Percentiles rank a stretch among this genome's conserved stretches.
phyloP scores from a whole-genome alignment of 2,888 invertebrate species.

The Lithophane socia region DNA sequence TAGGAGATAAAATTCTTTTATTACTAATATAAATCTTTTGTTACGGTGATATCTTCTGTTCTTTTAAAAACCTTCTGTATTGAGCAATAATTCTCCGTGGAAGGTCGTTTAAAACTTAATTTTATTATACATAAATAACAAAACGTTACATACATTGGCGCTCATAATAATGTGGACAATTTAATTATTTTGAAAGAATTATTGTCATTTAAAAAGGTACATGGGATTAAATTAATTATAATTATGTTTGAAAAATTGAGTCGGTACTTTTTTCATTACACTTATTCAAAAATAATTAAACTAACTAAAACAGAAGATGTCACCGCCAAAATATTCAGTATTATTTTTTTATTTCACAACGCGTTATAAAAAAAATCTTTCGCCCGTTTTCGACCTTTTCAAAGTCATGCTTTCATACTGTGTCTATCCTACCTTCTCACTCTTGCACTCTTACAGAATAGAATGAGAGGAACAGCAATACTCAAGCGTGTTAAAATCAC shows the following conservation, averaged over 20 bases:
- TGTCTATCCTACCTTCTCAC: constrained; percentile 68
- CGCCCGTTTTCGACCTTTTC: constrained; percentile 76
- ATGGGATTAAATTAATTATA: constrained; percentile 23
- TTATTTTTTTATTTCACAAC: constrained; percentile 85
- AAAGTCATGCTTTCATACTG: constrained; percentile 70
- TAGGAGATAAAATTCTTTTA: constrained; percentile 85
- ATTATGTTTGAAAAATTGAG: constrained; percentile 1
- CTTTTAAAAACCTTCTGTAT: constrained; percentile 67
- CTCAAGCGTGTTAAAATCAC: constrained; percentile 79
- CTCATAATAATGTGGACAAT: constrained; percentile 13
- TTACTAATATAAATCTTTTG: constrained; percentile 78
- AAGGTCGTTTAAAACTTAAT: constrained; percentile 37
- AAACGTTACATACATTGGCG: constrained; percentile 1
- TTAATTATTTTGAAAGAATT: constrained; percentile 48
- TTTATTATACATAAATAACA: constrained; percentile 3
- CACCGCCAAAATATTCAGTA: constrained; percentile 79
- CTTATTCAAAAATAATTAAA: constrained; percentile 27
- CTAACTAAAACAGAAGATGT: constrained; percentile 71
- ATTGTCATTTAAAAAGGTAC: constrained; percentile 55
- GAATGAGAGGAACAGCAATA: constrained; percentile 73
- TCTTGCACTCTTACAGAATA: constrained; percentile 73
- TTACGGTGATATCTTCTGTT: constrained; percentile 79
- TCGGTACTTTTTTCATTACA: background rate
- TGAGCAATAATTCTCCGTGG: constrained; percentile 78
- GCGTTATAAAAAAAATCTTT: constrained; percentile 86